phyloP scores from a whole-genome alignment of 2,888 invertebrate species.

The Acanthoscelides obtectus region DNA sequence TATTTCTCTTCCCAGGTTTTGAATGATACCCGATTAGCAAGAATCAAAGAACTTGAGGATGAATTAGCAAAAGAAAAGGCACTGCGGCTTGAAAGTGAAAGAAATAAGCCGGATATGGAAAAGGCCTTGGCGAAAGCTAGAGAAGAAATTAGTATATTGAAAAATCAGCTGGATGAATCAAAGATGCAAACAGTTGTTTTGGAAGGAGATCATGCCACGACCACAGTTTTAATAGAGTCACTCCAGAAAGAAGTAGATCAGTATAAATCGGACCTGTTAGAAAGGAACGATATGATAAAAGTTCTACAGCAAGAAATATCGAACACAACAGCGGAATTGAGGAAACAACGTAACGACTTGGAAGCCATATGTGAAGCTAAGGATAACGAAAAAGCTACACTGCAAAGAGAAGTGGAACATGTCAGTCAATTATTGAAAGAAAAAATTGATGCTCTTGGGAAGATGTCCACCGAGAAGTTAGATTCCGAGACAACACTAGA shows the following conservation, averaged over 20 bases:
- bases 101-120: conserved; percentile 60
- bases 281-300: conserved; percentile 24
- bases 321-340: conserved; percentile 27
- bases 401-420: conserved; percentile 39
- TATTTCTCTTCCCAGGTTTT: conserved; percentile 41
- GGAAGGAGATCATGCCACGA: conserved; percentile 27
- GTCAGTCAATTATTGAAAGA: conserved; percentile 30
- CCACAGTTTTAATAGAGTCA: conserved; percentile 27
- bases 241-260: conserved; percentile 33
- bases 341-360: conserved; percentile 14
- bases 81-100: conserved; percentile 51
- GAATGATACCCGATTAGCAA: conserved; percentile 47
- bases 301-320: conserved; percentile 31
- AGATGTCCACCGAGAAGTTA: conserved; percentile 26
- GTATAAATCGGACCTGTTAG: conserved; percentile 27
- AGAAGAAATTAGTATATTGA: conserved; percentile 54
- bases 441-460: conserved; percentile 28
- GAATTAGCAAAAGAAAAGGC: conserved; percentile 48
- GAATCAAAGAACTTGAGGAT: conserved; percentile 51
- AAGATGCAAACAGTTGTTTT: conserved; percentile 46
- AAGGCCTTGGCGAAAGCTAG: conserved; percentile 61
- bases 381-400: conserved; percentile 6
- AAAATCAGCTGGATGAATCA: conserved; percentile 52
- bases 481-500: conserved; percentile 30
- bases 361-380: conserved; percentile 26